phyloP scores from a whole-genome alignment of 2,113 vertebrate genomes.

The Gadus chalcogrammus region DNA sequence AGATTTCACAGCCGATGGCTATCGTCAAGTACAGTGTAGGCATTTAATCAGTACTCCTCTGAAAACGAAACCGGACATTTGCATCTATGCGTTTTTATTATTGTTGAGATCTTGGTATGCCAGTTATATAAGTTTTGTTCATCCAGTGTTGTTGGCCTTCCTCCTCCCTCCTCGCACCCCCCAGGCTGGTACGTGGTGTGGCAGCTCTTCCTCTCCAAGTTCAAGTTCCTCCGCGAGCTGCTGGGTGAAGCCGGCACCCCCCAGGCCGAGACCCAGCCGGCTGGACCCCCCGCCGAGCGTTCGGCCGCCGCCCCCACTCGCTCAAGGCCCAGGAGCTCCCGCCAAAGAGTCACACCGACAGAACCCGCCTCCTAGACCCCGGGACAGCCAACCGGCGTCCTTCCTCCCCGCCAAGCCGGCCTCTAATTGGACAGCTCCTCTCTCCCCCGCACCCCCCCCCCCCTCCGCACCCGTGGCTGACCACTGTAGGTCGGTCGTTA shows the following conservation, averaged over 20 bases:
- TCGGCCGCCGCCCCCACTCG: slow-evolving; percentile 62
- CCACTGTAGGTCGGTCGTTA: too few relatives aligned
- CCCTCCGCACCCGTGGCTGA: not conserved
- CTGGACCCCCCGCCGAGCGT: slow-evolving; percentile 78
- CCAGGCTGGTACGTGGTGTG: slow-evolving; percentile 98
- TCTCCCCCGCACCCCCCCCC: not conserved
- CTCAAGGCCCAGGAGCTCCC: slow-evolving; percentile 73
- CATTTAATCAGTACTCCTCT: too few relatives aligned
- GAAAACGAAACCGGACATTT: too few relatives aligned
- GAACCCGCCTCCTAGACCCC: slow-evolving; percentile 71
- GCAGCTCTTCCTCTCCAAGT: slow-evolving; percentile 97
- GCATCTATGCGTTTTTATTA: not conserved
- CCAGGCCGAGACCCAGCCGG: slow-evolving; percentile 80
- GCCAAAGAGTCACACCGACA: slow-evolving; percentile 76
- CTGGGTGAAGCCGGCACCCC: slow-evolving; percentile 89
- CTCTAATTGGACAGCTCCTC: not conserved
- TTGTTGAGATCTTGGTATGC: not conserved
- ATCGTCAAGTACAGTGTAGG: too few relatives aligned
- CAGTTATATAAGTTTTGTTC: not conserved
- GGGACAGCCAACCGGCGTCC: not conserved
- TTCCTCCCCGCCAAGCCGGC: slow-evolving; percentile 15
- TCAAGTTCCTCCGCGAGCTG: slow-evolving; percentile 95
- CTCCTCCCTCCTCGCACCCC: slow-evolving; percentile 9
- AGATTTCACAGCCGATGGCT: too few relatives aligned
- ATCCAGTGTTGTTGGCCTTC: not conserved